Evolutionary conservation across 2,113 vertebrate genomes (phyloP).

Genomic region (Struthio camelus): DNA sequence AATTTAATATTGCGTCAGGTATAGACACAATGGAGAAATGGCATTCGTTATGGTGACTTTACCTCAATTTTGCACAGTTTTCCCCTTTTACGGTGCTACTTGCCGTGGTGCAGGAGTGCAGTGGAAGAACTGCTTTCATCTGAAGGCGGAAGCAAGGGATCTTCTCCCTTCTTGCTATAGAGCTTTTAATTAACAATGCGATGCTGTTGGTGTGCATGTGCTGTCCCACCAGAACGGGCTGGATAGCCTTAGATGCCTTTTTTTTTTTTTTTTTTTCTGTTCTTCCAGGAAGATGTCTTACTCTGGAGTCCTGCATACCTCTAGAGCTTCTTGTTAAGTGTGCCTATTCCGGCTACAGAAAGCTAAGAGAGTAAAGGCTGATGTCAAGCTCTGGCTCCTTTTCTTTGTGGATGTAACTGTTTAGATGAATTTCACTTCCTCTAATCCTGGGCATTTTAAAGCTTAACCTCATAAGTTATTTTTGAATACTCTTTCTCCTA

Average conservation of each 20-base stretch:
- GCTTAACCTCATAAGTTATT: neutral
- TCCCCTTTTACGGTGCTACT: neutral
- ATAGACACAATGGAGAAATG: neutral
- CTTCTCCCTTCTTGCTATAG: neutral
- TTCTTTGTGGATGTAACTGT: neutral
- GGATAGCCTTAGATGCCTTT: neutral
- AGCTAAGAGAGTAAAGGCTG: neutral
- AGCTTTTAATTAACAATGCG: neutral
- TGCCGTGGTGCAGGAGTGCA: neutral
- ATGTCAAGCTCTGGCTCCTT: neutral
- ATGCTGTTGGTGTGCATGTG: fast-evolving
- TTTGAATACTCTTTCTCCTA: neutral
- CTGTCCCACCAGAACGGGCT: neutral
- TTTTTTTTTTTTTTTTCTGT: no score
- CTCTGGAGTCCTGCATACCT: neutral
- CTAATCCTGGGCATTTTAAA: neutral
- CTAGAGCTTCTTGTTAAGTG: neutral
- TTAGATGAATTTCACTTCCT: neutral
- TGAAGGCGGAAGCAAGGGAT: neutral
- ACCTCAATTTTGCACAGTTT: neutral
- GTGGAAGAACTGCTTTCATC: neutral
- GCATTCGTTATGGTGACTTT: neutral
- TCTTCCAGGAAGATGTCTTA: neutral
- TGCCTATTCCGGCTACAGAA: neutral
- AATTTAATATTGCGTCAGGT: neutral